These are phyloP conservation scores for Mesorhabditis sp. DNA, from an alignment of 2,888 invertebrate genomes.

Conservation along the genomic window DNA sequence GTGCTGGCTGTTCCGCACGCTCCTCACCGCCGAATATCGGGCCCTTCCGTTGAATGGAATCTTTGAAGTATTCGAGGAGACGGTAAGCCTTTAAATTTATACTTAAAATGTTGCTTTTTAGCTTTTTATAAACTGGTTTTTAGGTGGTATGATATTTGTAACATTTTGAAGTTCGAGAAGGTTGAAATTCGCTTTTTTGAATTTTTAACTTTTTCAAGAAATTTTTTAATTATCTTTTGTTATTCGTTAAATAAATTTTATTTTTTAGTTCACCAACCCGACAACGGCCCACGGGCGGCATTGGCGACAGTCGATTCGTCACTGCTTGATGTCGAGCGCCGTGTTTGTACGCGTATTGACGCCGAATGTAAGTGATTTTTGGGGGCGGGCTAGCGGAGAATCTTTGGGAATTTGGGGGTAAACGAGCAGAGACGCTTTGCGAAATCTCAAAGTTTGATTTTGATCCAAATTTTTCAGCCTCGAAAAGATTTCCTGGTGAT, in stretches of 20 bases:
- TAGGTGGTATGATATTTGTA: neutral
- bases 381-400: too few species aligned
- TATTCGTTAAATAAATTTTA: neutral
- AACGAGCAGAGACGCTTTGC: too few species aligned
- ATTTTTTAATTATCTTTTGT: too few species aligned
- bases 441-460: too few species aligned
- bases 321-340: conserved; percentile 32
- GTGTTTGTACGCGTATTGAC: conserved; percentile 41
- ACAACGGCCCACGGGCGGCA: conserved; percentile 29
- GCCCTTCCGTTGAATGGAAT: conserved; percentile 36
- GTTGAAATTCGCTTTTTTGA: too few species aligned
- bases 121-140: neutral
- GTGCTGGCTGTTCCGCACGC: conserved; percentile 39
- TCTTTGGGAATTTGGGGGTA: too few species aligned
- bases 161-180: too few species aligned
- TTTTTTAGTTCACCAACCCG: conserved; percentile 23
- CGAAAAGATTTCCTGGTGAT: conserved; percentile 40
- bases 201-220: too few species aligned
- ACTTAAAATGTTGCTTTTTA: neutral
- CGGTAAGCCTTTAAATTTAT: conserved; percentile 17
- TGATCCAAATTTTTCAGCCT: conserved; percentile 40
- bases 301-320: conserved; percentile 37
- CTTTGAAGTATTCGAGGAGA: conserved; percentile 37
- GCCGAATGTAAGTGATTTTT: conserved; percentile 31
- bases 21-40: conserved; percentile 38